Percentiles rank a stretch among this genome's conserved stretches.
phyloP scores from a whole-genome alignment of 2,888 invertebrate genomes.

The Xestia xanthographa region DNA sequence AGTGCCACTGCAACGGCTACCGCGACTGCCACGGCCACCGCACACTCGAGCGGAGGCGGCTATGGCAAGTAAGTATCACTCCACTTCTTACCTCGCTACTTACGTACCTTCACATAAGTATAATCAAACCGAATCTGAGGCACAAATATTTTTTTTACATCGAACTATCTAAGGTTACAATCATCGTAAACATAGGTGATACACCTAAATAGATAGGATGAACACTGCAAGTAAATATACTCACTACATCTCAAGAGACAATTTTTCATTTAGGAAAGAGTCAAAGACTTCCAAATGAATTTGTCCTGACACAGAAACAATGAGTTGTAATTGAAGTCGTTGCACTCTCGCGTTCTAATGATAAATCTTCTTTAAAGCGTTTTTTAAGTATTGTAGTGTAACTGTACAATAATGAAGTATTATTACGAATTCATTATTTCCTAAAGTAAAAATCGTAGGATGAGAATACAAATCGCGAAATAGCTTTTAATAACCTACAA shows the following conservation, averaged over 20 bases:
- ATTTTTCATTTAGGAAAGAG: slow-evolving; percentile 16
- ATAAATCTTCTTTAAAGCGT: neutral
- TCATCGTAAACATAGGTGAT: neutral
- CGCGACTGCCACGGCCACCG: slow-evolving; percentile 64
- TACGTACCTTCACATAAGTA: neutral
- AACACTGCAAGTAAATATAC: neutral
- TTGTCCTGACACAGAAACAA: slow-evolving; percentile 23
- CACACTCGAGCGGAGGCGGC: slow-evolving; percentile 32
- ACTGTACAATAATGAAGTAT: neutral
- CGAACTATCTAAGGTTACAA: neutral
- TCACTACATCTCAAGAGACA: neutral
- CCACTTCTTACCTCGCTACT: neutral
- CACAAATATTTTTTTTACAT: neutral
- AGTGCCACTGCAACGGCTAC: slow-evolving; percentile 74
- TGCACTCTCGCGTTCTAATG: slow-evolving; percentile 20
- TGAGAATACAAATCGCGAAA: neutral
- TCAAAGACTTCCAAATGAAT: slow-evolving; percentile 36
- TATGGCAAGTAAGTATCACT: slow-evolving; percentile 41
- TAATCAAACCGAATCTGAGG: neutral
- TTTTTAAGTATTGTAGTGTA: neutral
- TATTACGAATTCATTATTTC: neutral
- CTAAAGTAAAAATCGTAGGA: neutral
- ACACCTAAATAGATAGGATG: neutral
- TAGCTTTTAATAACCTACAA: neutral
- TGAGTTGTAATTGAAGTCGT: slow-evolving; percentile 19